These are phyloP conservation scores for Phymanthus crucifer DNA, from an alignment of 92 coral and sea anemone genomes.

Conservation along the genomic window DNA sequence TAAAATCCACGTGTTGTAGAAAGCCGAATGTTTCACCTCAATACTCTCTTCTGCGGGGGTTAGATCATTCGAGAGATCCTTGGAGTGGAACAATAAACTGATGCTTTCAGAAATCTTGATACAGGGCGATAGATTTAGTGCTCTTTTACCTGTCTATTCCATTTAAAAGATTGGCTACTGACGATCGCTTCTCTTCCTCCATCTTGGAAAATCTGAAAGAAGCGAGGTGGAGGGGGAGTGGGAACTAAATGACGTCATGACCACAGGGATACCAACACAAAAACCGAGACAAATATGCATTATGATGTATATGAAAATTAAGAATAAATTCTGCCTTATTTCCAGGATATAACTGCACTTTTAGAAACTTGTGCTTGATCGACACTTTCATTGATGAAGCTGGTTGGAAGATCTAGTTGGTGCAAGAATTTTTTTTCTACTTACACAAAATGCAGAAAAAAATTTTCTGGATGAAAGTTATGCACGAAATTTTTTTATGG, in stretches of 20 bases:
- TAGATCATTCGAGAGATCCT: not conserved
- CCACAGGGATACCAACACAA: slow-evolving; percentile 27
- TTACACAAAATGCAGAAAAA: no score
- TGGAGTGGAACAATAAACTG: no score
- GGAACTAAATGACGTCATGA: slow-evolving; percentile 21
- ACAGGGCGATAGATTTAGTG: not conserved
- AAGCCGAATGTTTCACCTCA: not conserved
- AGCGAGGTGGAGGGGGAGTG: slow-evolving; percentile 7
- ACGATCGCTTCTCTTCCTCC: slow-evolving; percentile 86
- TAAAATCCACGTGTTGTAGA: not conserved
- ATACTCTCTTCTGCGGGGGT: not conserved
- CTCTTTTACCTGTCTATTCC: slow-evolving; percentile 87
- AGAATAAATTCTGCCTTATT: no score
- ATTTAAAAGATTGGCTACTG: slow-evolving; percentile 71
- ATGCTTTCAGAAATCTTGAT: not conserved
- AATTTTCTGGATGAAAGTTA: no score
- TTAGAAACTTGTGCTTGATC: no score
- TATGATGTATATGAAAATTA: no score
- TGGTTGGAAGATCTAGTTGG: no score
- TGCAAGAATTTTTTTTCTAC: no score
- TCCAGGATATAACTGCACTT: no score
- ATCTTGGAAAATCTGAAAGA: slow-evolving; percentile 50
- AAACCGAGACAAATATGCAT: no score
- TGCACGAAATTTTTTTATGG: no score
- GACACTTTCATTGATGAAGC: no score